phyloP scores from a whole-genome alignment of 1,140 invertebrate species.

The Brevipalpus yothersi region DNA sequence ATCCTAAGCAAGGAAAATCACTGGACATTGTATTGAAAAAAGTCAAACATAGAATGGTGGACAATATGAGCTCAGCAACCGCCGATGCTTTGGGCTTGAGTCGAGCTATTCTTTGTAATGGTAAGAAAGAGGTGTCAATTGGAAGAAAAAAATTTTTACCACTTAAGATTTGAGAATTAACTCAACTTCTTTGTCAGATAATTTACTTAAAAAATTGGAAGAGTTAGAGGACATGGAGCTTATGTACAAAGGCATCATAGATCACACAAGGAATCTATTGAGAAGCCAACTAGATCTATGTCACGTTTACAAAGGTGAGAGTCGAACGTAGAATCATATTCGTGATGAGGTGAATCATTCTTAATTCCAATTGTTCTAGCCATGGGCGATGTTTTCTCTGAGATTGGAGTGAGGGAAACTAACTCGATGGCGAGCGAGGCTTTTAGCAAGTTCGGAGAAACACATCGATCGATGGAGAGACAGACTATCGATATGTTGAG shows the following conservation, averaged over 20 bases:
- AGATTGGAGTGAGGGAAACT: constrained; percentile 80
- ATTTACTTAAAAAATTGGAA: constrained; percentile 75
- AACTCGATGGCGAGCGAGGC: constrained; percentile 82
- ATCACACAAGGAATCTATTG: constrained; percentile 55
- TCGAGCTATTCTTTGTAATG: constrained; percentile 85
- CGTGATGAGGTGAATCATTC: too few relatives aligned
- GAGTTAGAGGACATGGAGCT: constrained; percentile 59
- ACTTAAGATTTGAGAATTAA: neutral
- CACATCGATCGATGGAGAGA: constrained; percentile 75
- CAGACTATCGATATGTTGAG: constrained; percentile 71
- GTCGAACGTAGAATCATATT: neutral
- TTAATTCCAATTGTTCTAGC: constrained; percentile 17
- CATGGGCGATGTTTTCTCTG: constrained; percentile 79
- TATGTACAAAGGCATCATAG: constrained; percentile 70
- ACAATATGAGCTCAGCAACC: constrained; percentile 88
- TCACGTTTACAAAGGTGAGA: neutral
- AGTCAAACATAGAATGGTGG: constrained; percentile 84
- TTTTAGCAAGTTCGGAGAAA: constrained; percentile 79
- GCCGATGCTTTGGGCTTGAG: constrained; percentile 87
- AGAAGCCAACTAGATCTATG: neutral
- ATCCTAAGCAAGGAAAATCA: neutral
- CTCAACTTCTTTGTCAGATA: too few relatives aligned
- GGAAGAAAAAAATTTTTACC: neutral
- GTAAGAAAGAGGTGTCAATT: constrained; percentile 15
- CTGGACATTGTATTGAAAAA: constrained; percentile 19